Conservation (phyloP, 2,888 invertebrate genomes). For the Lithodes maja region DNA sequence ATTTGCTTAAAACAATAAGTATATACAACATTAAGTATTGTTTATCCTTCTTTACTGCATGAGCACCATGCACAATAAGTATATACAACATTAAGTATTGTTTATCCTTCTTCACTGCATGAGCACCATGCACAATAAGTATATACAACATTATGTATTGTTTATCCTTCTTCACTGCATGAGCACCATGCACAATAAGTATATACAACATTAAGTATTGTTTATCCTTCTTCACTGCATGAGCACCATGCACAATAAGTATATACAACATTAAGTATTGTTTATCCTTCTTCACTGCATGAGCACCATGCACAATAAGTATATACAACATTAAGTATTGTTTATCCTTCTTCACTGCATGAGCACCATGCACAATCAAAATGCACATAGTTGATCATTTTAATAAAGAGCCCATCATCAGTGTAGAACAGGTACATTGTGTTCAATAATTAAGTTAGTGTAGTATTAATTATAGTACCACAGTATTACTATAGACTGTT, state of each 20-base stretch:
- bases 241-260: too few relatives aligned
- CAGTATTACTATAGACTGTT: too few relatives aligned
- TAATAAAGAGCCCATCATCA: slow-evolving; percentile 60
- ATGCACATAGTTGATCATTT: slow-evolving; percentile 64
- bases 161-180: slow-evolving; percentile 65
- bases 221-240: too few relatives aligned
- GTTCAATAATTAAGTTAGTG: too few relatives aligned
- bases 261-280: too few relatives aligned
- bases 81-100: slow-evolving; percentile 63
- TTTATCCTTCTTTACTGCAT: slow-evolving; percentile 65
- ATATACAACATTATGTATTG: slow-evolving; percentile 62
- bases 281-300: too few relatives aligned
- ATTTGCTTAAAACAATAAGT: slow-evolving; percentile 59
- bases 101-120: slow-evolving; percentile 65
- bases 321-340: slow-evolving; percentile 63
- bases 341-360: slow-evolving; percentile 65
- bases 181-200: too few relatives aligned
- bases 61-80: too few relatives aligned
- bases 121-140: too few relatives aligned
- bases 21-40: slow-evolving; percentile 63
- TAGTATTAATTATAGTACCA: too few relatives aligned
- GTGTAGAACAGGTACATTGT: slow-evolving; percentile 53
- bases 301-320: too few relatives aligned
- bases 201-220: too few relatives aligned
- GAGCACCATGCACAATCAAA: slow-evolving; percentile 65